Evolutionary conservation across 2,113 vertebrate genomes (phyloP).

Genomic region (Oncorhynchus gorbuscha): DNA sequence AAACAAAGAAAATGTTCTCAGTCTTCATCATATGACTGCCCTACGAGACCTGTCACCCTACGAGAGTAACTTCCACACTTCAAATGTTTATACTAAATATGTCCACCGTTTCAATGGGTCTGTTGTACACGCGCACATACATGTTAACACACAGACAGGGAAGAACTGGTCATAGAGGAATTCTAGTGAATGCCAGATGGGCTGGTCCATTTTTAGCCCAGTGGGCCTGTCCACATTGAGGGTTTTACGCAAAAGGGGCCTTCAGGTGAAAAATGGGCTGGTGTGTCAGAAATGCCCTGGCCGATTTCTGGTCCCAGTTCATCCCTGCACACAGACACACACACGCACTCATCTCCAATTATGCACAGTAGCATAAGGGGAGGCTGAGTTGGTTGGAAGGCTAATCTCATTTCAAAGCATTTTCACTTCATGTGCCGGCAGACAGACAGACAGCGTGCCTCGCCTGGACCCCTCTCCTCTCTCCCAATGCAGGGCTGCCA

Average conservation of each 20-base stretch:
- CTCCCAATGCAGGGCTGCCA: slow-evolving; percentile 43
- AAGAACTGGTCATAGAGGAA: no score
- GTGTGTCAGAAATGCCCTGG: no score
- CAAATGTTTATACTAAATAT: neutral
- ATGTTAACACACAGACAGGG: neutral
- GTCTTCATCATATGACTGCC: neutral
- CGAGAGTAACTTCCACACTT: neutral
- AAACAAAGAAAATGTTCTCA: neutral
- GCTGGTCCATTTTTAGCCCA: no score
- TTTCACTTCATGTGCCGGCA: slow-evolving; percentile 69
- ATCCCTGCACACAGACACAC: slow-evolving; percentile 16
- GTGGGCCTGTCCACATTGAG: no score
- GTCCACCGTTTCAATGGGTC: neutral
- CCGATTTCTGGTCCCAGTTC: no score
- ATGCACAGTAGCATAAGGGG: slow-evolving; percentile 38
- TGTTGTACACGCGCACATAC: slow-evolving; percentile 1
- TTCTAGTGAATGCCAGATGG: no score
- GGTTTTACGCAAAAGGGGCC: no score
- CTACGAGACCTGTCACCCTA: neutral
- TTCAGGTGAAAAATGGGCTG: no score
- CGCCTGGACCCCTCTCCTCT: slow-evolving; percentile 20
- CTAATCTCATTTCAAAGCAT: slow-evolving; percentile 72
- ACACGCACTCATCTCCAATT: slow-evolving; percentile 26
- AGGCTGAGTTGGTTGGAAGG: slow-evolving; percentile 62
- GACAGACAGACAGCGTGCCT: slow-evolving; percentile 44